phyloP scores from a whole-genome alignment of 2,797 vertebrate species.

The Anabas testudineus region DNA sequence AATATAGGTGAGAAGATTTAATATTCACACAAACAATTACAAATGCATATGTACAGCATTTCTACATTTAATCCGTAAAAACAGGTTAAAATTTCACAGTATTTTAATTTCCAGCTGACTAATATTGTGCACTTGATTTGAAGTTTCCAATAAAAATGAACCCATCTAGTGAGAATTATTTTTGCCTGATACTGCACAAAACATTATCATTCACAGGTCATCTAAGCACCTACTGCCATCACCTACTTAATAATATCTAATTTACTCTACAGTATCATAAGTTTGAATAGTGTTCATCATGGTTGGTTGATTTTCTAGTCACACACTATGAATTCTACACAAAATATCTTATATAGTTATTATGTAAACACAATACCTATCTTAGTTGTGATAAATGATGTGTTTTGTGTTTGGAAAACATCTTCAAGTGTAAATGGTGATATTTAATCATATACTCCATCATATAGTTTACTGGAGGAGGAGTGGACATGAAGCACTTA shows the following conservation, averaged over 20 bases:
- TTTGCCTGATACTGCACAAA: too few relatives aligned
- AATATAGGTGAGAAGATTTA: not conserved
- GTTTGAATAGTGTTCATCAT: not conserved
- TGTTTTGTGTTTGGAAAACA: not conserved
- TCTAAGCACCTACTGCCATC: too few relatives aligned
- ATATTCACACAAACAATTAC: not conserved
- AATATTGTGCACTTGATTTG: too few relatives aligned
- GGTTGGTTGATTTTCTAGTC: not conserved
- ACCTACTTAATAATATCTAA: too few relatives aligned
- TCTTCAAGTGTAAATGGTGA: not conserved
- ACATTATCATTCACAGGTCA: not conserved
- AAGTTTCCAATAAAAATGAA: too few relatives aligned
- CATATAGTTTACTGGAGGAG: not conserved
- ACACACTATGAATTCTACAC: not conserved
- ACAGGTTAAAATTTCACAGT: not conserved
- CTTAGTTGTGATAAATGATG: not conserved
- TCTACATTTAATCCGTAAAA: not conserved
- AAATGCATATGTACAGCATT: not conserved
- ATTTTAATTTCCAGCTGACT: too few relatives aligned
- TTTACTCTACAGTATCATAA: not conserved
- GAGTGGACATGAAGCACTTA: constrained; percentile 76
- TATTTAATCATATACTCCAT: not conserved
- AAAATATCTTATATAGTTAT: not conserved
- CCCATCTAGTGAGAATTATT: too few relatives aligned
- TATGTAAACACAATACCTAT: not conserved